A percentile compares a stretch with the other conserved stretches of the same genome.
phyloP scores from a whole-genome alignment of 2,888 invertebrate genomes.

The Dascillus cervinus region DNA sequence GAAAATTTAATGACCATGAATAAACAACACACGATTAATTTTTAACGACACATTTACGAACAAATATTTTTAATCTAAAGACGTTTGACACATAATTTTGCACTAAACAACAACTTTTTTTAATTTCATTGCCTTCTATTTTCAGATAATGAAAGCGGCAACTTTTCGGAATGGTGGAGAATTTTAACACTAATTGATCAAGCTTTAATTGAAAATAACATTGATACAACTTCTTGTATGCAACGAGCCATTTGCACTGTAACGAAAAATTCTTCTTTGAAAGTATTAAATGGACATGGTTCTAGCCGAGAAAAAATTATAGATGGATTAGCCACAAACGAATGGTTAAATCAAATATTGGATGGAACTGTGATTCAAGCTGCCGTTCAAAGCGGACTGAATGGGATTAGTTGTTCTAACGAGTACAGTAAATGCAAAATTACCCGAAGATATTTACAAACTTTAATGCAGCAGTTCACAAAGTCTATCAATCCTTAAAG shows the following conservation, averaged over 20 bases:
- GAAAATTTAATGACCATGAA: too few relatives aligned
- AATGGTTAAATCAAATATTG: constrained; percentile 38
- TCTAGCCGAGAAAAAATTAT: constrained; percentile 44
- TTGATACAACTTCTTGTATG: constrained; percentile 54
- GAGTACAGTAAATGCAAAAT: constrained; percentile 43
- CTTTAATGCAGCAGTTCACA: constrained; percentile 8
- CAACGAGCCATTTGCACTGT: constrained; percentile 52
- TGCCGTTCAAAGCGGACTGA: constrained; percentile 45
- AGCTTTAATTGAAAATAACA: constrained; percentile 48
- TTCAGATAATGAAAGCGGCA: constrained; percentile 14
- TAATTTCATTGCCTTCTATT: constrained; percentile 3
- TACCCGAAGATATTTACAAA: constrained; percentile 17
- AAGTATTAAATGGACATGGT: constrained; percentile 36
- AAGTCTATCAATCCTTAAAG: constrained; percentile 11
- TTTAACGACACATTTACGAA: constrained; percentile 5
- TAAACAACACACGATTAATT: too few relatives aligned
- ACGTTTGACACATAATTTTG: constrained; percentile 13
- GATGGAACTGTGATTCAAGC: constrained; percentile 48
- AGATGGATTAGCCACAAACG: constrained; percentile 44
- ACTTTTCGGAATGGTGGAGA: constrained; percentile 15
- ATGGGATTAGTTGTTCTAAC: constrained; percentile 38
- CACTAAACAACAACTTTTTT: neutral
- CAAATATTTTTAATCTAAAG: constrained; percentile 7
- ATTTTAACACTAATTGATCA: constrained; percentile 47
- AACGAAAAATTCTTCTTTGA: constrained; percentile 39